Evolutionary conservation across 2,113 vertebrate species (phyloP).

Genomic region (Grus americana): DNA sequence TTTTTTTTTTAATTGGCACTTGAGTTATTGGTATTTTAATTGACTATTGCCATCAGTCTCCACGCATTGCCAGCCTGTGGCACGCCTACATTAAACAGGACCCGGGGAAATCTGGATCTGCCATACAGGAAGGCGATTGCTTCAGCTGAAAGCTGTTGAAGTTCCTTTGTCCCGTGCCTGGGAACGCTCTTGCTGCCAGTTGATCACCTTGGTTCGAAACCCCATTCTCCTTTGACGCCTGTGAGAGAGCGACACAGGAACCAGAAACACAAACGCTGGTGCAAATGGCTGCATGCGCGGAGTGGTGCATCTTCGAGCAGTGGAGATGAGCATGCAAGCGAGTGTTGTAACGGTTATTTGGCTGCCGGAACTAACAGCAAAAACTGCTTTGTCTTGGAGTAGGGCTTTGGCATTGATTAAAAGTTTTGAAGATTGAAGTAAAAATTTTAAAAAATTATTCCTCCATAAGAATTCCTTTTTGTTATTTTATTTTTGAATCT

Average conservation of each 20-base stretch:
- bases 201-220: background rate
- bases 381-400: background rate
- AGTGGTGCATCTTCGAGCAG: background rate
- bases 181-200: background rate
- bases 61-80: background rate
- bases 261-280: rapidly evolving
- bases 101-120: background rate
- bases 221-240: background rate
- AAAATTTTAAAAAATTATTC: background rate
- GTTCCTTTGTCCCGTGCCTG: background rate
- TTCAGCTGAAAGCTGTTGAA: rapidly evolving
- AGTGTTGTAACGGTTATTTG: background rate
- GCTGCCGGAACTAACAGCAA: background rate
- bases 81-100: rapidly evolving
- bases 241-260: background rate
- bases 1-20: background rate
- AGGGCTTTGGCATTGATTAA: background rate
- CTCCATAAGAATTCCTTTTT: background rate
- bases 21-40: rapidly evolving
- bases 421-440: background rate
- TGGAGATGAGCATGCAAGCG: background rate
- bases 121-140: rapidly evolving
- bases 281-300: background rate
- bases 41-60: background rate
- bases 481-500: background rate